Percentiles rank a stretch among this genome's conserved stretches.
phyloP scores from a whole-genome alignment of 2,888 invertebrate species.

The Xestoiulus laeticollis region DNA sequence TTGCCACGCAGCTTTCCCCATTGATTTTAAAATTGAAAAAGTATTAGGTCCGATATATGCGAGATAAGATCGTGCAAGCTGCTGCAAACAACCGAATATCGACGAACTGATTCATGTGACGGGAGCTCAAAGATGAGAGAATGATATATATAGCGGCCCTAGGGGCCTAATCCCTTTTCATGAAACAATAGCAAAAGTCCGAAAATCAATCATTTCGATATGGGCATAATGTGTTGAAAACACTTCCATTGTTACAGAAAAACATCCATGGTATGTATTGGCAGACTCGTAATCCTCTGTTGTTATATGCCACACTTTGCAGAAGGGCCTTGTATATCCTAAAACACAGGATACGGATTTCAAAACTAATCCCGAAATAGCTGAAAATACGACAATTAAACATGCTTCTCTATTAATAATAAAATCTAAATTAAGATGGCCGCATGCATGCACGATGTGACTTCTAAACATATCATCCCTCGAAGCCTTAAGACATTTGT shows the following conservation, averaged over 20 bases:
- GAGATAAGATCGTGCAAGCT: slow-evolving; percentile 29
- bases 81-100: slow-evolving; percentile 33
- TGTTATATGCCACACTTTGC: no score
- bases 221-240: background rate
- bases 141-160: slow-evolving; percentile 11
- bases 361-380: no score
- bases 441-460: no score
- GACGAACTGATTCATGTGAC: slow-evolving; percentile 1
- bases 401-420: no score
- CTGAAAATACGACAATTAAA: no score
- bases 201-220: slow-evolving; percentile 26
- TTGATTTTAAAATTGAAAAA: slow-evolving; percentile 37
- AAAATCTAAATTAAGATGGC: no score
- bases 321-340: no score
- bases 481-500: no score
- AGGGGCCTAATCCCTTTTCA: slow-evolving; percentile 28
- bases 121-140: slow-evolving; percentile 16
- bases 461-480: no score
- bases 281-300: background rate
- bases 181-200: background rate
- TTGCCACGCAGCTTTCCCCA: slow-evolving; percentile 20
- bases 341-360: no score
- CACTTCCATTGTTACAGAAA: background rate
- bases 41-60: slow-evolving; percentile 28
- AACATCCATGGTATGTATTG: background rate